Base-by-base conservation (phyloP, 2,888 invertebrate species). In the Dryocosmus kuriphilus region DNA sequence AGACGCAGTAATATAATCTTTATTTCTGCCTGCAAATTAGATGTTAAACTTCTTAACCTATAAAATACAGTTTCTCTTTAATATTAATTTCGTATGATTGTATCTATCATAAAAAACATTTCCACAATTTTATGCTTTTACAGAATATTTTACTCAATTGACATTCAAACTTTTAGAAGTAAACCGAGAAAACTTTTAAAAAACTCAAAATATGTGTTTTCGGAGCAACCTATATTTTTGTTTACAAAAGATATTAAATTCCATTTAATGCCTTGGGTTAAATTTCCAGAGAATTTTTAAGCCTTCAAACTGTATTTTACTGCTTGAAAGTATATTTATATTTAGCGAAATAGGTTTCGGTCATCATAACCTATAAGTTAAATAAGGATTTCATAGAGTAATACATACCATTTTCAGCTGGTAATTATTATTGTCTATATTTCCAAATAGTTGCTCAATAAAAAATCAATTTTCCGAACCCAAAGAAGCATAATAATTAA, bases 311-410 rank as follows among this genome's bases (percentile, higher is more conserved):
- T 24, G 6, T 24, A 57, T 24, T 14, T 5, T 24, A 14, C 24
- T 57, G 0, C 4, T n/a, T n/a, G n/a, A n/a, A n/a, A n/a, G n/a
- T n/a, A n/a, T n/a, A n/a, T 57, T 24, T 14, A 5, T 11, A 57
- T 24, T 24, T 24, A 4, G 0, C 5, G 4, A 57, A 24, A 57
- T 1, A 24, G 14, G 22, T 57, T 24, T 24, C 0, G 24, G 0
- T 57, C 57, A 57, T 24, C 57, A 22, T 57, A 57, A 57, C 57
- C 57, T 57, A 24, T 57, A 57, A 22, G 11, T 57, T 57, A 19
- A 51, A 51, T 51, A 57, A 57, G 24, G 24, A 51, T 51, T 51
- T 51, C 9, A 57, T 24, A 24, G 0, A 46, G 14, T 24, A 14
- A 57, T 57, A 57, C 24, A 24, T 57, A 57, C 57, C 57, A 57